phyloP scores from a whole-genome alignment of 1,140 invertebrate genomes.

The Mylabris phalerata region DNA sequence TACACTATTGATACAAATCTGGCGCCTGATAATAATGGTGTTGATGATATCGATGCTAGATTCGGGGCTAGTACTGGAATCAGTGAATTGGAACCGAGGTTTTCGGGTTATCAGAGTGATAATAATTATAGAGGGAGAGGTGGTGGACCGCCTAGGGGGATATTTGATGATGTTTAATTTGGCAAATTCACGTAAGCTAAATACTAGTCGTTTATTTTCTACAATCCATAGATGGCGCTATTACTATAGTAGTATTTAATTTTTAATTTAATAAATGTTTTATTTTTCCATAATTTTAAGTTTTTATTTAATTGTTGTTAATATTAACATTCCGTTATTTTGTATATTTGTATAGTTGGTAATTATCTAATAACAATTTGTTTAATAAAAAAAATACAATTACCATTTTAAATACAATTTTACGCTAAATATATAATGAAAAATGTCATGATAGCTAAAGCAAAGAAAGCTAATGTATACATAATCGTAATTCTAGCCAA shows the following conservation, averaged over 20 bases:
- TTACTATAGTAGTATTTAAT: neutral
- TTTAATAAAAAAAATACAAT: constrained; percentile 4
- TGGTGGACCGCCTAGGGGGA: constrained; percentile 63
- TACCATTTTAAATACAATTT: constrained; percentile 12
- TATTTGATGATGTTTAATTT: constrained; percentile 73
- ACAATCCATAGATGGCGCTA: neutral
- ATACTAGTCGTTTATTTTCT: neutral
- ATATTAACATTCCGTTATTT: neutral
- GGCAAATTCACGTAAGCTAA: neutral
- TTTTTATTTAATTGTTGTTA: too few species aligned
- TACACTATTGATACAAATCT: constrained; percentile 48
- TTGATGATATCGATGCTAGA: constrained; percentile 52
- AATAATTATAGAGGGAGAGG: constrained; percentile 46
- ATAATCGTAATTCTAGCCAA: constrained; percentile 46
- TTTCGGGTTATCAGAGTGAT: constrained; percentile 44
- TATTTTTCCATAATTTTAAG: neutral
- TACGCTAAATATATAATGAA: constrained; percentile 48
- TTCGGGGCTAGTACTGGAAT: constrained; percentile 52
- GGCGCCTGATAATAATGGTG: constrained; percentile 38
- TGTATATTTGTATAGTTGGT: neutral
- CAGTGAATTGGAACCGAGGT: constrained; percentile 39
- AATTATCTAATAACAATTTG: neutral
- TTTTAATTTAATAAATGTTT: neutral
- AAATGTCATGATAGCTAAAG: constrained; percentile 47
- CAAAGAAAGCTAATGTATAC: constrained; percentile 47